phyloP scores from a whole-genome alignment of 1,140 invertebrate genomes.

The Harpegnathos saltator region DNA sequence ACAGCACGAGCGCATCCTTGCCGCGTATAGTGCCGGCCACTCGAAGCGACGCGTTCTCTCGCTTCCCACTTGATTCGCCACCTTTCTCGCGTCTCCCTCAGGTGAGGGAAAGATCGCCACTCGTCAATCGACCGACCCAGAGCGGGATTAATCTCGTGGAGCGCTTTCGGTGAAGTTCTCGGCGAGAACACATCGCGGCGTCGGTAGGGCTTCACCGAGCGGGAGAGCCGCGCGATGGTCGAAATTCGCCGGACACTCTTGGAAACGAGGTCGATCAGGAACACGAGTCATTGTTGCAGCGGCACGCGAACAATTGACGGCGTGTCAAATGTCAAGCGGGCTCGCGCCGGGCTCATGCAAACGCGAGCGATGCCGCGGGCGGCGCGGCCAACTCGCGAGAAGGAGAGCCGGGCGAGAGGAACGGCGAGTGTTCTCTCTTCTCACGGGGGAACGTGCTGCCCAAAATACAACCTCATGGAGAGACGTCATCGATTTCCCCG shows the following conservation, averaged over 20 bases:
- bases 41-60: neutral
- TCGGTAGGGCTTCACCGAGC: neutral
- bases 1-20: slow-evolving; percentile 17
- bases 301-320: slow-evolving; percentile 62
- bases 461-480: slow-evolving; percentile 32
- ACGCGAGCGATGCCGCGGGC: slow-evolving; percentile 11
- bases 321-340: slow-evolving; percentile 69
- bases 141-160: neutral
- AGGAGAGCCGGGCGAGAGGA: neutral
- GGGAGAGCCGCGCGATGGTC: neutral
- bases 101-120: no score
- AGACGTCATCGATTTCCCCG: slow-evolving; percentile 35
- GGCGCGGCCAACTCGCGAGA: no score
- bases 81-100: neutral
- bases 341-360: slow-evolving; percentile 40
- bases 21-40: neutral
- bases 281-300: slow-evolving; percentile 63
- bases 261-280: slow-evolving; percentile 42
- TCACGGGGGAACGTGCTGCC: slow-evolving; percentile 11
- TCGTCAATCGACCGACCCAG: neutral
- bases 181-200: neutral
- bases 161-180: neutral
- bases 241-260: neutral
- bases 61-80: neutral
- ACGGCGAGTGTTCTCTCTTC: neutral